Conservation (phyloP, 1,140 invertebrate species). For the Drosophila carrolli region DNA sequence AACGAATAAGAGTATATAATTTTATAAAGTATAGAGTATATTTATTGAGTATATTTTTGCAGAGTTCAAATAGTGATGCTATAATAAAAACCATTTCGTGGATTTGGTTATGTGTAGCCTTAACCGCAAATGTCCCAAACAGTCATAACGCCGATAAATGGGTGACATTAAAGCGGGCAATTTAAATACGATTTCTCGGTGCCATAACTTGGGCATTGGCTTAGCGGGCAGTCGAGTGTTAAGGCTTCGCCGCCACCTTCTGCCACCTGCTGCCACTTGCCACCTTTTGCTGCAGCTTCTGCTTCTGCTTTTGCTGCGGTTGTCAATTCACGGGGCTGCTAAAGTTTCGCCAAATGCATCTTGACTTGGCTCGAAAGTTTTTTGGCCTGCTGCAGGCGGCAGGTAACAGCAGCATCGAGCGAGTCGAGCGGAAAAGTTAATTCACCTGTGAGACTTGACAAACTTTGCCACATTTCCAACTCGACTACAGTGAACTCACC, state of each 20-base stretch:
- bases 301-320: slow-evolving; percentile 47
- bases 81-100: too few relatives aligned
- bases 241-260: slow-evolving; percentile 22
- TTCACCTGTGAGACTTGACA: slow-evolving; percentile 80
- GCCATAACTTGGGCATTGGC: slow-evolving; percentile 57
- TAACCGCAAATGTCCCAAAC: slow-evolving; percentile 16
- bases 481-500: slow-evolving; percentile 32
- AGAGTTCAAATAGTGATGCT: too few relatives aligned
- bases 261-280: slow-evolving; percentile 40
- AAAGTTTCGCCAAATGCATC: slow-evolving; percentile 77
- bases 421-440: slow-evolving; percentile 78
- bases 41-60: too few relatives aligned
- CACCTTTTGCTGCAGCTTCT: slow-evolving; percentile 17
- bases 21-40: too few relatives aligned
- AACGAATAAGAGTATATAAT: too few relatives aligned
- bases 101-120: not conserved
- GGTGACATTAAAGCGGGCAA: slow-evolving; percentile 33
- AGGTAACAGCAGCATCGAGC: slow-evolving; percentile 30
- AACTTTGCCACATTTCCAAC: slow-evolving; percentile 60
- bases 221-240: slow-evolving; percentile 62
- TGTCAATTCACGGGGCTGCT: slow-evolving; percentile 63
- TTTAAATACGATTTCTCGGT: slow-evolving; percentile 63
- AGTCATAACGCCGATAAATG: slow-evolving; percentile 17
- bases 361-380: slow-evolving; percentile 70
- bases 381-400: slow-evolving; percentile 55